phyloP scores from a whole-genome alignment of 1,140 invertebrate species.

The Atta texana region DNA sequence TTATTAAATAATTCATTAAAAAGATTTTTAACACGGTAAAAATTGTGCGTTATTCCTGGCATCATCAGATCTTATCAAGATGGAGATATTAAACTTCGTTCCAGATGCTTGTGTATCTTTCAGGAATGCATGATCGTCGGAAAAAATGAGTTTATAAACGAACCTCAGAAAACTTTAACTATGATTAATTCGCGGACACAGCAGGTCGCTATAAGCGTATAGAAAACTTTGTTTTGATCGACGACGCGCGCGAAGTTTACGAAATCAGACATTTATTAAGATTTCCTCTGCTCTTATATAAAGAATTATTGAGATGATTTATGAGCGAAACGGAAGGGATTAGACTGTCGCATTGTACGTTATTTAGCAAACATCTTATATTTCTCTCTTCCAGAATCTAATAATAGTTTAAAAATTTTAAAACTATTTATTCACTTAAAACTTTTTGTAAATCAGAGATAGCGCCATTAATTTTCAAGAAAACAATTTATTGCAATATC shows the following conservation, averaged over 20 bases:
- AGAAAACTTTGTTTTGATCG: slow-evolving; percentile 58
- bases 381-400: slow-evolving; percentile 15
- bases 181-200: slow-evolving; percentile 62
- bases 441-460: not conserved
- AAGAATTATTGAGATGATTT: slow-evolving; percentile 59
- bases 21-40: slow-evolving; percentile 27
- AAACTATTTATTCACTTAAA: slow-evolving; percentile 36
- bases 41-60: slow-evolving; percentile 31
- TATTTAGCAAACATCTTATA: slow-evolving; percentile 28
- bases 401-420: slow-evolving; percentile 33
- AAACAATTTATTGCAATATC: slow-evolving; percentile 38
- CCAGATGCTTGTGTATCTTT: slow-evolving; percentile 25
- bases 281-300: slow-evolving; percentile 23
- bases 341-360: slow-evolving; percentile 32
- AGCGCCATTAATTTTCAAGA: not conserved
- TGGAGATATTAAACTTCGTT: slow-evolving; percentile 48
- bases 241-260: slow-evolving; percentile 59
- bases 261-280: slow-evolving; percentile 58
- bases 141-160: slow-evolving; percentile 57
- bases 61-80: slow-evolving; percentile 6
- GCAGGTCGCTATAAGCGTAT: slow-evolving; percentile 38
- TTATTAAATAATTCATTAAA: not conserved
- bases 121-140: slow-evolving; percentile 29
- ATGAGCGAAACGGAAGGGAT: slow-evolving; percentile 37
- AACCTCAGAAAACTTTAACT: slow-evolving; percentile 51